Evolutionary conservation across 2,888 invertebrate genomes (phyloP), one percentile per base, ranked within the genome.

Genomic region (Halocaridina rubra): DNA sequence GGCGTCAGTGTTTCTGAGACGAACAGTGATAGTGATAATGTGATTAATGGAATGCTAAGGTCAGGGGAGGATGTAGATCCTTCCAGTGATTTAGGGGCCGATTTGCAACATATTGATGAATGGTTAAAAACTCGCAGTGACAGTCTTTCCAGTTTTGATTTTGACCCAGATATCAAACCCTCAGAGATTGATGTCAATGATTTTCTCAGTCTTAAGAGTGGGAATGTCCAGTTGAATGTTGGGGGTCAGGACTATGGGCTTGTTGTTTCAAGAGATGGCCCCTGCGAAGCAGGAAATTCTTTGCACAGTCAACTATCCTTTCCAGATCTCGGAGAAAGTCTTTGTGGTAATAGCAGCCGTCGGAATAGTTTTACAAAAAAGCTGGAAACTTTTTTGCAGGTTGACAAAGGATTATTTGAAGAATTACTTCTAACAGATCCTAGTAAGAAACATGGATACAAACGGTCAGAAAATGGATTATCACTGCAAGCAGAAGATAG

Each of bases 41-140:
- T 84, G n/a, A 84, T 84, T 39, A 84, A 77, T 39, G 82, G 82
- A 61, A 78, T 84, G 72, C 77, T 84, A 13, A 78, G 82, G 78
- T 59, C 82, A 75, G 75, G 74, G 59, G 69, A 32, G 19, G 81
- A 81, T 32, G 82, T 84, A 19, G 82, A 84, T 30, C 77, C 77
- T 0, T 32, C 82, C 59, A 33, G 74, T 7, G 82, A 82, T 33
- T 46, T 86, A 24, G 81, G 85, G 46, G 80, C 80, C 16, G 87
- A 87, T 33, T 76, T 87, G 16, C 85, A 85, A 30, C 84, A 85
- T 67, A 81, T 87, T 24, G 87, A 87, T 59, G 87, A 87, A 29
- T 87, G 87, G 87, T 72, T 87, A 22, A 87, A 87, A 76, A 79
- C 87, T 13, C 81, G 85, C 27, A 85, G 81, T 85, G 87, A 87